A percentile compares a stretch with the other conserved stretches of the same genome.
Evolutionary conservation across 2,888 invertebrate species (phyloP).

Genomic region (Leptopilina myrica): DNA sequence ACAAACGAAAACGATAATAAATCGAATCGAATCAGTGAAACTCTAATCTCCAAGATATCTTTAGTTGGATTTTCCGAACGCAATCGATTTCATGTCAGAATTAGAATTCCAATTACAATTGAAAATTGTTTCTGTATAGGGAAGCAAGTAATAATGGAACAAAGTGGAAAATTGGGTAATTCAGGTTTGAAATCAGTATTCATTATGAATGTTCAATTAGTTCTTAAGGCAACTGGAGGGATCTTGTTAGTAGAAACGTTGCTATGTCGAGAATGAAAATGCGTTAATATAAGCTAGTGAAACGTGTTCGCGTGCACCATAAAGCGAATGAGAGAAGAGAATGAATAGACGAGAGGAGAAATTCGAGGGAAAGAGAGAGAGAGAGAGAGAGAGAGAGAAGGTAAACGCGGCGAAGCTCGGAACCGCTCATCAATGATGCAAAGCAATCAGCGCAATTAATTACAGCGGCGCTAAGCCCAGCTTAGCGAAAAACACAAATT

Average conservation of each 20-base stretch:
- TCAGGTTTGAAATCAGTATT: slow-evolving; percentile 17
- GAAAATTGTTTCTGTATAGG: too few relatives aligned
- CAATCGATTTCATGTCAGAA: too few relatives aligned
- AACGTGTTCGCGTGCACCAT: slow-evolving; percentile 28
- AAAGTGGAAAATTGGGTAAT: slow-evolving; percentile 1
- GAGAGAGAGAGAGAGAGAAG: slow-evolving; percentile 34
- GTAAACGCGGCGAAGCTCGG: slow-evolving; percentile 57
- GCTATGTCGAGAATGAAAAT: slow-evolving; percentile 48
- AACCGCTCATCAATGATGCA: slow-evolving; percentile 75
- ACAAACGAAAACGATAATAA: too few relatives aligned
- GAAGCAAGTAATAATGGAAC: too few relatives aligned
- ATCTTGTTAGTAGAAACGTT: slow-evolving; percentile 55
- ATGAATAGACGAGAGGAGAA: slow-evolving; percentile 23
- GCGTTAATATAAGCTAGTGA: not conserved
- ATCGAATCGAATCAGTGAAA: too few relatives aligned
- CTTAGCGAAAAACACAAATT: slow-evolving; percentile 75
- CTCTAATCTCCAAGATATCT: too few relatives aligned
- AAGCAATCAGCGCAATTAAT: slow-evolving; percentile 77
- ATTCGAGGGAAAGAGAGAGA: slow-evolving; percentile 29
- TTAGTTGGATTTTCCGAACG: too few relatives aligned
- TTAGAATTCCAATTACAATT: too few relatives aligned
- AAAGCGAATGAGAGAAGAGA: slow-evolving; percentile 40
- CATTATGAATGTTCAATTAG: slow-evolving; percentile 50
- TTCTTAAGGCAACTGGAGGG: slow-evolving; percentile 49
- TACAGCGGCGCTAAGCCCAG: slow-evolving; percentile 74